These are phyloP conservation scores for Cololabis saira DNA, from an alignment of 2,113 vertebrate genomes.

Conservation along the genomic window DNA sequence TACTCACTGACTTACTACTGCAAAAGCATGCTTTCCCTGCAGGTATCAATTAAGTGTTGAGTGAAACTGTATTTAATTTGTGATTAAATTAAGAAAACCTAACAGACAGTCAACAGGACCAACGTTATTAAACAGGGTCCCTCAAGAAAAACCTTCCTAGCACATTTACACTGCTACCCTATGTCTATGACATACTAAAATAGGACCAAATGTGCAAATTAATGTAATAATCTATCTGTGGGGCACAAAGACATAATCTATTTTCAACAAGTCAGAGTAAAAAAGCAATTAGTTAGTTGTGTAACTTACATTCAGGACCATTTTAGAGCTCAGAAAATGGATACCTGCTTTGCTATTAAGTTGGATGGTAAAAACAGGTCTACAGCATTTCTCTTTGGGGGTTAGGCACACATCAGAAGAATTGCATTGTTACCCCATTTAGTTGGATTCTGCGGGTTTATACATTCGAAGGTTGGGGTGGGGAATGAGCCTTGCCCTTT, in stretches of 20 bases:
- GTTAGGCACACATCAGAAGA: not conserved
- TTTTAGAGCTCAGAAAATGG: too few relatives aligned
- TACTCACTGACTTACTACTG: too few relatives aligned
- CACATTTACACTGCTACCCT: slow-evolving; percentile 2
- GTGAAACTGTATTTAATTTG: too few relatives aligned
- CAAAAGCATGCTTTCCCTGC: too few relatives aligned
- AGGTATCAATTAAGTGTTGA: too few relatives aligned
- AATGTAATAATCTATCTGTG: slow-evolving; percentile 3
- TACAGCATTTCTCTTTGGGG: not conserved
- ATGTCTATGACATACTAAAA: not conserved
- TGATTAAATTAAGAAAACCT: not conserved
- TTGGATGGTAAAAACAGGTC: not conserved
- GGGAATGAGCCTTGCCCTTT: too few relatives aligned
- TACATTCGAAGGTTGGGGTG: not conserved
- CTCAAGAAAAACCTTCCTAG: slow-evolving; percentile 12
- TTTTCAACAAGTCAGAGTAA: slow-evolving; percentile 11
- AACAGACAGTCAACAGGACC: not conserved
- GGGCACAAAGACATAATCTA: not conserved
- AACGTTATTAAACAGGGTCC: slow-evolving; percentile 9
- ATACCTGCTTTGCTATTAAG: too few relatives aligned
- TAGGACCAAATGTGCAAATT: too few relatives aligned
- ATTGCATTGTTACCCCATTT: not conserved
- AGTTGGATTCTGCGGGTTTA: slow-evolving; percentile 20
- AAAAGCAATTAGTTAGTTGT: not conserved
- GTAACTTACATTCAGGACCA: not conserved